phyloP scores from a whole-genome alignment of 2,797 vertebrate genomes.

The Erithacus rubecula region DNA sequence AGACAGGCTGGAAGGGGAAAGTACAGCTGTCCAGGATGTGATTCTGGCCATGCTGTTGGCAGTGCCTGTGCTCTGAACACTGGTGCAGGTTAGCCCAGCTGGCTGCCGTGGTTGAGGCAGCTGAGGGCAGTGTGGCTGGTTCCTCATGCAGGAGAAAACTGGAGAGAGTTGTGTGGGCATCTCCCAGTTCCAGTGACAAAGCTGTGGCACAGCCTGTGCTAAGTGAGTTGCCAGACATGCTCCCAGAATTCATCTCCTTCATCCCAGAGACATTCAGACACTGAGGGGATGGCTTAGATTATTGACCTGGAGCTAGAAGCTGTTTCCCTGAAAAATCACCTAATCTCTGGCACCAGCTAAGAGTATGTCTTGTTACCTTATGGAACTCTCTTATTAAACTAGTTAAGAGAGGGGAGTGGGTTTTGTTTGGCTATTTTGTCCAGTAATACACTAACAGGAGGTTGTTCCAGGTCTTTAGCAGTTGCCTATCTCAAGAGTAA shows the following conservation, averaged over 20 bases:
- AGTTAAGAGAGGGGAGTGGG: neutral
- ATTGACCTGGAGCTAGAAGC: neutral
- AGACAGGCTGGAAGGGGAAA: neutral
- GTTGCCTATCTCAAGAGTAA: neutral
- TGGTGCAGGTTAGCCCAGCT: neutral
- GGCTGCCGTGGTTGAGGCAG: neutral
- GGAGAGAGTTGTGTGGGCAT: neutral
- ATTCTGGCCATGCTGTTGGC: neutral
- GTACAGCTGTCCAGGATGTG: neutral
- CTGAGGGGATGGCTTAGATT: neutral
- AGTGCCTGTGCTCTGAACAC: neutral
- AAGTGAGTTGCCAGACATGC: neutral
- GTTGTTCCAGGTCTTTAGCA: neutral
- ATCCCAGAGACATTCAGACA: neutral
- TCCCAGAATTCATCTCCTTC: neutral
- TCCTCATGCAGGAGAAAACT: accelerated
- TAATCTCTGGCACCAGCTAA: neutral
- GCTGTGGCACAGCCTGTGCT: neutral
- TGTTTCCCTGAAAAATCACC: neutral
- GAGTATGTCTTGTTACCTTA: neutral
- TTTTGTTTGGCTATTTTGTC: neutral
- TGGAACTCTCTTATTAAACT: neutral
- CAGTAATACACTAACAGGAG: neutral
- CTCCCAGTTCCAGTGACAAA: neutral
- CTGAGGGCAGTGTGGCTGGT: neutral